Percentiles rank a stretch among this genome's conserved stretches.
Conservation (phyloP, 1,140 invertebrate species). For the Heterodera carotae region DNA sequence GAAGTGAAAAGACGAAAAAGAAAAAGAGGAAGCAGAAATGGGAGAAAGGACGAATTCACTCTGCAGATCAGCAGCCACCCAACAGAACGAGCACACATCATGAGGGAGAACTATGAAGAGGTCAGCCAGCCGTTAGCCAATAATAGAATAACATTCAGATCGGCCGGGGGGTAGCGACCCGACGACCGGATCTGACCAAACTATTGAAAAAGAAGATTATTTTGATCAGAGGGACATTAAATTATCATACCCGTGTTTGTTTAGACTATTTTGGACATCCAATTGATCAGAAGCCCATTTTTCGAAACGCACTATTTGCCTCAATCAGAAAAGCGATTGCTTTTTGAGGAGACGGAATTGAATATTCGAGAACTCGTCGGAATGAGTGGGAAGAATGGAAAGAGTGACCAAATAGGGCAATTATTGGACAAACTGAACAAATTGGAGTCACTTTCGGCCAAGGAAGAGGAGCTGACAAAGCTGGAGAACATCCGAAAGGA, state of each 20-base stretch:
- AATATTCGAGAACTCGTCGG: background rate
- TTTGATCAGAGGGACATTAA: too few species aligned
- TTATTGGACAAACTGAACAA: conserved; percentile 25
- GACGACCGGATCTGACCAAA: background rate
- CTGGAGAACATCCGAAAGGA: background rate
- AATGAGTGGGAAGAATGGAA: background rate
- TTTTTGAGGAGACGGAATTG: conserved; percentile 10
- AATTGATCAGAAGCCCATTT: conserved; percentile 30
- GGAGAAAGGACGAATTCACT: conserved; percentile 4
- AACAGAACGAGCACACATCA: background rate
- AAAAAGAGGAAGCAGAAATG: conserved; percentile 18
- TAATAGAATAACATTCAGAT: background rate
- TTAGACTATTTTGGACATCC: conserved; percentile 31
- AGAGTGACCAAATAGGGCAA: background rate
- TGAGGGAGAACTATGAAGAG: conserved; percentile 26
- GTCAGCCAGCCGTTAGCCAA: background rate
- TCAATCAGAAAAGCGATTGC: conserved; percentile 8
- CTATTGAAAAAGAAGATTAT: too few species aligned
- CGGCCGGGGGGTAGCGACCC: background rate
- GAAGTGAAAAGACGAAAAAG: background rate
- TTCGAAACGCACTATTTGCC: conserved; percentile 29
- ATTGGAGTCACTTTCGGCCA: background rate
- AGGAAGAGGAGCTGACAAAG: background rate
- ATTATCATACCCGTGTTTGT: too few species aligned
- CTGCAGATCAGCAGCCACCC: conserved; percentile 19